Evolutionary conservation across 2,797 vertebrate species (phyloP).

Genomic region (Malacoraja senta): DNA sequence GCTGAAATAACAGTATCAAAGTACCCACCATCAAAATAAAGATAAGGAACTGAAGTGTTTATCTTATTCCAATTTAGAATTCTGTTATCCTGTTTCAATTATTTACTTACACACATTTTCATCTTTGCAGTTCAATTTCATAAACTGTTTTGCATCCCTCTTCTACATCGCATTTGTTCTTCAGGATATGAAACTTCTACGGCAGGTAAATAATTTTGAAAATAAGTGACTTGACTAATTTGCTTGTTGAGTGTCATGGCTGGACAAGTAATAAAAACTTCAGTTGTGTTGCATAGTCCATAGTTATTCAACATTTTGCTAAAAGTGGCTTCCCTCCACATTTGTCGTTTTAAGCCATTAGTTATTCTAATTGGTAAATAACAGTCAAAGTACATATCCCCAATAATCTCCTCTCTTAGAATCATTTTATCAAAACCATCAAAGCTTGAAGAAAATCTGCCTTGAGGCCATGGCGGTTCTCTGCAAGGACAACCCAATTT

Average conservation of each 20-base stretch:
- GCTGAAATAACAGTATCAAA: neutral
- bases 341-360: neutral
- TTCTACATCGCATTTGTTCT: constrained; percentile 95
- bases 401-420: neutral
- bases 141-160: constrained; percentile 92
- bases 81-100: neutral
- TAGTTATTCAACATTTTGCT: neutral
- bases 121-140: constrained; percentile 86
- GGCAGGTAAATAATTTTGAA: constrained; percentile 70
- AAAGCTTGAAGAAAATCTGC: too few relatives aligned
- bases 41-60: too few relatives aligned
- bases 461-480: too few relatives aligned
- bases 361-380: neutral
- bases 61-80: neutral
- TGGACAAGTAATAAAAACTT: neutral
- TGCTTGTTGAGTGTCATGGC: neutral
- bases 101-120: constrained; percentile 31
- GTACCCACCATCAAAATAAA: neutral
- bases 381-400: neutral
- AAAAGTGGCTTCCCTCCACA: neutral
- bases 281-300: neutral
- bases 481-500: too few relatives aligned
- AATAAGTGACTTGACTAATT: neutral
- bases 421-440: too few relatives aligned
- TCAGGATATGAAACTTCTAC: constrained; percentile 82